Evolutionary conservation across 1,140 invertebrate species (phyloP).

Genomic region (Tetramorium parvispinum): DNA sequence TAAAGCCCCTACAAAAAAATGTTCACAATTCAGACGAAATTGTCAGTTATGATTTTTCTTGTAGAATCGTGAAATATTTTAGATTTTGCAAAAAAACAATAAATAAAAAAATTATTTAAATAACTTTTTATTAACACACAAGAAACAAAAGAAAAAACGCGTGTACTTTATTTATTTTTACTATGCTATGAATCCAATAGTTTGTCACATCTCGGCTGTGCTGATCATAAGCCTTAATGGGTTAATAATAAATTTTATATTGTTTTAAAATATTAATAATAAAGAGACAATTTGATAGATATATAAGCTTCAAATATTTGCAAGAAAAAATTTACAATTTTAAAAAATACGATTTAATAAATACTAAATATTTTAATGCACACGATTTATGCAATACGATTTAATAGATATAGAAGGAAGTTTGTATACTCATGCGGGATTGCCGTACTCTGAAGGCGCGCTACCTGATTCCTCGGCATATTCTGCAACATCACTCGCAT

Average conservation of each 20-base stretch:
- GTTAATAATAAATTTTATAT: background rate
- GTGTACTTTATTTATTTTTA: too few relatives aligned
- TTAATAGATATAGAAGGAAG: slow-evolving; percentile 48
- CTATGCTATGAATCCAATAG: too few relatives aligned
- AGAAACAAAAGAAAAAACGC: too few relatives aligned
- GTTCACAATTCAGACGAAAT: too few relatives aligned
- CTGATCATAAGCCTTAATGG: too few relatives aligned
- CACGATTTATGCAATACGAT: background rate
- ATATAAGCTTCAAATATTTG: background rate
- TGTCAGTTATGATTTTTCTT: too few relatives aligned
- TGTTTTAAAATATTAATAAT: background rate
- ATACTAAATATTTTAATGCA: background rate
- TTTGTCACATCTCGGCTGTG: too few relatives aligned
- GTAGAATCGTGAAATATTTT: too few relatives aligned
- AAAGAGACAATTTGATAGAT: background rate
- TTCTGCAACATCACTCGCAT: slow-evolving; percentile 81
- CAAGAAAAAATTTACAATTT: background rate
- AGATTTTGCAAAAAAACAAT: too few relatives aligned
- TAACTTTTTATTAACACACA: too few relatives aligned
- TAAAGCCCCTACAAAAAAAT: too few relatives aligned
- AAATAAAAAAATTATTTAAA: too few relatives aligned
- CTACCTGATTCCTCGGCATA: slow-evolving; percentile 75
- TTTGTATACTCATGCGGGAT: slow-evolving; percentile 62
- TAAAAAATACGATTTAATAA: background rate
- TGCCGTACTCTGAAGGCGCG: slow-evolving; percentile 62